Conservation (phyloP, 2,113 vertebrate genomes). For the Rhinolophus sinicus region DNA sequence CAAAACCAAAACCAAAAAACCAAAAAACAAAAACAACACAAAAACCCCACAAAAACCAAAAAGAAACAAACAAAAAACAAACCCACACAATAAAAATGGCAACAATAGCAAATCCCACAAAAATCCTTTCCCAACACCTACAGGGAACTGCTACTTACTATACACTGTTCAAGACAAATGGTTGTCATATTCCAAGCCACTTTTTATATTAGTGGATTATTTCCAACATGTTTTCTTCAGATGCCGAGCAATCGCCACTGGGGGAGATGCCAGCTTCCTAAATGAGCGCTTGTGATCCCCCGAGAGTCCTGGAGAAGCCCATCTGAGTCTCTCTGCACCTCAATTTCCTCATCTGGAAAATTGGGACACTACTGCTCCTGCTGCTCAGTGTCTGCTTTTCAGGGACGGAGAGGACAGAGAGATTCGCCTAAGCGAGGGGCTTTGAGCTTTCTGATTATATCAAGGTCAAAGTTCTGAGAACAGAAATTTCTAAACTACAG, state of each 20-base stretch:
- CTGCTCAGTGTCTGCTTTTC: conserved; percentile 59
- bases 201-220: not conserved
- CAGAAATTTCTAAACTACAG: conserved; percentile 78
- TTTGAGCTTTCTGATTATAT: conserved; percentile 76
- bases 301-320: not conserved
- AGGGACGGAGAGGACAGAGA: conserved; percentile 50
- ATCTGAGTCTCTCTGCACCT: conserved; percentile 45
- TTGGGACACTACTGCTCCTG: conserved; percentile 27
- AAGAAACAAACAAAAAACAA: too few species aligned
- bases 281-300: not conserved
- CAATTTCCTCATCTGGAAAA: conserved; percentile 64
- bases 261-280: not conserved
- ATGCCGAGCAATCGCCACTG: not conserved
- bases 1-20: too few species aligned
- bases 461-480: conserved; percentile 80
- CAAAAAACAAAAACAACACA: not conserved
- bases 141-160: not conserved
- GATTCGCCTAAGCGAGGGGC: conserved; percentile 52
- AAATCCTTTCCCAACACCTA: not conserved
- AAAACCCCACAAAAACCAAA: not conserved
- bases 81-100: not conserved
- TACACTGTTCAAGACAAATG: not conserved
- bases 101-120: not conserved
- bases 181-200: not conserved
- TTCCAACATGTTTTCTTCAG: not conserved